A percentile compares a stretch with the other conserved stretches of the same genome.
Evolutionary conservation across 2,113 vertebrate genomes (phyloP).

Genomic region (Scophthalmus maximus): DNA sequence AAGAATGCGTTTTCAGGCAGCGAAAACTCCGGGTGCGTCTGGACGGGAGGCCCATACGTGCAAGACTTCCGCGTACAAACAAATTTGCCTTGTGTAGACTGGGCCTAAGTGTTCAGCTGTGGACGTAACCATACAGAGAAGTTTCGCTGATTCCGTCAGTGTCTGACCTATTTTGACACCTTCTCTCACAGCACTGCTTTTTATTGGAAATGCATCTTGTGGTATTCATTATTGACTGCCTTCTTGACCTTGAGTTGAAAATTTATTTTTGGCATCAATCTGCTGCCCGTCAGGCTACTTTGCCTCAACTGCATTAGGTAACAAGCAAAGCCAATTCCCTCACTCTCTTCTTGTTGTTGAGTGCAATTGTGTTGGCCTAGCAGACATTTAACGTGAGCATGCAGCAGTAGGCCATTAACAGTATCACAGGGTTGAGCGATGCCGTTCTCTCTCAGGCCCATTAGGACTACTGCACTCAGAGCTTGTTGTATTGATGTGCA

Average conservation of each 20-base stretch:
- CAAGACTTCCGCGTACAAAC: too few relatives aligned
- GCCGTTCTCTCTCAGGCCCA: constrained; percentile 53
- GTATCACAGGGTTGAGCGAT: constrained; percentile 34
- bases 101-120: too few relatives aligned
- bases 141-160: too few relatives aligned
- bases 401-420: constrained; percentile 45
- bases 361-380: constrained; percentile 31
- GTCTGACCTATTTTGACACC: too few relatives aligned
- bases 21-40: too few relatives aligned
- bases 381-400: constrained; percentile 57
- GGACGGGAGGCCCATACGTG: too few relatives aligned
- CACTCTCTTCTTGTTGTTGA: constrained; percentile 35
- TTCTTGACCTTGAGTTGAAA: not conserved
- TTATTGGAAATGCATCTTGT: too few relatives aligned
- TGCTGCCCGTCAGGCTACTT: not conserved
- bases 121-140: too few relatives aligned
- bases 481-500: constrained; percentile 56
- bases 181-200: too few relatives aligned
- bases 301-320: constrained; percentile 9
- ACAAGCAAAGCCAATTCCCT: constrained; percentile 15
- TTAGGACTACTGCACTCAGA: constrained; percentile 60
- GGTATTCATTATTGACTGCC: not conserved
- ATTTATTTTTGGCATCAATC: not conserved
- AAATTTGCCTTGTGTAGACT: too few relatives aligned
- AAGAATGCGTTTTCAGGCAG: too few relatives aligned